Evolutionary conservation across 2,797 vertebrate species (phyloP).

Genomic region (Myripristis jacobus): DNA sequence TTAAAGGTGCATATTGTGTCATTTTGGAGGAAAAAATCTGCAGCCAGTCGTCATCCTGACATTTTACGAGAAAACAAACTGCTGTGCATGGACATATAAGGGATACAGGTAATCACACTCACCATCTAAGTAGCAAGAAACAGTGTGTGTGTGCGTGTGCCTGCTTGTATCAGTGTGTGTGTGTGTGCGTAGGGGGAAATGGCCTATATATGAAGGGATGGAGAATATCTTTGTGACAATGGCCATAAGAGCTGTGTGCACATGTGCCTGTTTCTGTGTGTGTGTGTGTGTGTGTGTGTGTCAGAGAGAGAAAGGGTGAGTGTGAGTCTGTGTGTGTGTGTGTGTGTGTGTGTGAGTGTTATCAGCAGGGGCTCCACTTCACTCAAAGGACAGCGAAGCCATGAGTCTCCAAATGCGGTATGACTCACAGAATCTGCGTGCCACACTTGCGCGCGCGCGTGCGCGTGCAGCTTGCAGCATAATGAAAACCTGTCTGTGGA

Average conservation of each 20-base stretch:
- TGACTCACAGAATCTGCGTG: conserved; percentile 68
- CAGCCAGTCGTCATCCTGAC: too few relatives aligned
- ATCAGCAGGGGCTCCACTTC: conserved; percentile 64
- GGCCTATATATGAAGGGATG: too few relatives aligned
- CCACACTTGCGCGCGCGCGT: not conserved
- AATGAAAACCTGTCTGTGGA: conserved; percentile 31
- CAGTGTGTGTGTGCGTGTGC: not conserved
- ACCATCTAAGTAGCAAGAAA: too few relatives aligned
- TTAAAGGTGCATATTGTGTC: too few relatives aligned
- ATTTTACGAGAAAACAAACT: too few relatives aligned
- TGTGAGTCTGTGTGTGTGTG: too few relatives aligned
- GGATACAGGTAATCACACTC: too few relatives aligned
- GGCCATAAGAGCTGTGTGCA: too few relatives aligned
- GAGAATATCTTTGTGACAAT: too few relatives aligned
- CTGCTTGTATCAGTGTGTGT: conserved; percentile 1
- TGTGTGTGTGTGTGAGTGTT: conserved; percentile 11
- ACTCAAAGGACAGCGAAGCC: conserved; percentile 44
- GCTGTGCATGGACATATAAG: too few relatives aligned
- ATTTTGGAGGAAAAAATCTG: too few relatives aligned
- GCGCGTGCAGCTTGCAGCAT: conserved; percentile 25
- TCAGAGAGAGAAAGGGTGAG: not conserved
- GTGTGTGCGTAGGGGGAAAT: not conserved
- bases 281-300: not conserved
- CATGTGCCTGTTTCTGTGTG: conserved; percentile 11
- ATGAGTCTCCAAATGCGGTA: conserved; percentile 60